Conservation (phyloP, 2,113 vertebrate species). For the Edolisoma coerulescens region DNA sequence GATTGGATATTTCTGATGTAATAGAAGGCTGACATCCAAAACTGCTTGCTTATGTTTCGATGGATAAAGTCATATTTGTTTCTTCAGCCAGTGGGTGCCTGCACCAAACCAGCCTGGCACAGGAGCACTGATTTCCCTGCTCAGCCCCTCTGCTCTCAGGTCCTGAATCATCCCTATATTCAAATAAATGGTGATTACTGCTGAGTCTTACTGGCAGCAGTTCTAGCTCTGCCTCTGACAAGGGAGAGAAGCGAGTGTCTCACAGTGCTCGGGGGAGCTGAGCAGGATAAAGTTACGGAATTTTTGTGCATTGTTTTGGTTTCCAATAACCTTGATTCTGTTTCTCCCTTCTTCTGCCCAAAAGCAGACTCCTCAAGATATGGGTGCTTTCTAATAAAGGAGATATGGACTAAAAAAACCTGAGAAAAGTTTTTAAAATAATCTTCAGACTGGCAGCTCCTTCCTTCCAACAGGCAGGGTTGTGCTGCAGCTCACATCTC, state of each 20-base stretch:
- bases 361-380: not conserved
- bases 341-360: not conserved
- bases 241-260: not conserved
- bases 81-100: not conserved
- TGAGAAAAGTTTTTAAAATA: not conserved
- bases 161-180: not conserved
- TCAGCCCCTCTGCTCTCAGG: not conserved
- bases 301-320: not conserved
- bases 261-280: not conserved
- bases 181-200: not conserved
- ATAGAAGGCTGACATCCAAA: not conserved
- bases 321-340: not conserved
- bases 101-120: not conserved
- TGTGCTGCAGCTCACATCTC: not conserved
- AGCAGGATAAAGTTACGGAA: not conserved
- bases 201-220: not conserved
- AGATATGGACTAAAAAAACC: not conserved
- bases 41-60: not conserved
- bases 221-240: not conserved
- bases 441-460: not conserved
- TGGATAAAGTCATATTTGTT: not conserved
- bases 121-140: not conserved
- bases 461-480: not conserved
- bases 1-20: not conserved
- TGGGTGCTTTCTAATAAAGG: not conserved